Percentiles rank a stretch among this genome's conserved stretches.
Evolutionary conservation across 2,797 vertebrate genomes (phyloP).

Genomic region (Sphaeramia orbicularis): DNA sequence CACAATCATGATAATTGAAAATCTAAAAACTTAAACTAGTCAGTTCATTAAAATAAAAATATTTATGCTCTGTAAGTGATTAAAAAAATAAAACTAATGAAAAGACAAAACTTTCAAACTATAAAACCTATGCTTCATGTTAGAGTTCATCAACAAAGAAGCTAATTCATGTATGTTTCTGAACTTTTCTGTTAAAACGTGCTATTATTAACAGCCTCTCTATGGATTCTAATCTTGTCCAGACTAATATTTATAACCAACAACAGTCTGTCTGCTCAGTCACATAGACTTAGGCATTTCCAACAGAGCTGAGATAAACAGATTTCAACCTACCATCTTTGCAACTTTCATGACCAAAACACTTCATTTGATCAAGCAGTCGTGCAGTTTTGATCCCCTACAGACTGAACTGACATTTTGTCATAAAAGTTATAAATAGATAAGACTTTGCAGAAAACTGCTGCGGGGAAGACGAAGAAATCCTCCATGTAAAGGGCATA

Average conservation of each 20-base stretch:
- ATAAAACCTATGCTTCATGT: too few species aligned
- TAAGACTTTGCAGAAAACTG: conserved; percentile 21
- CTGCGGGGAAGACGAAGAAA: conserved; percentile 12
- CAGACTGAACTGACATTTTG: conserved; percentile 37
- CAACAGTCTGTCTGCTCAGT: neutral
- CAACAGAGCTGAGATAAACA: neutral
- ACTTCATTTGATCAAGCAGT: conserved; percentile 8
- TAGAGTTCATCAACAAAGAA: too few species aligned
- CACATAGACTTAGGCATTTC: neutral
- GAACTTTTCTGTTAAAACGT: too few species aligned
- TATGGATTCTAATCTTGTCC: conserved; percentile 1
- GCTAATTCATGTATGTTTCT: too few species aligned
- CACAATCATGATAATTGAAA: too few species aligned
- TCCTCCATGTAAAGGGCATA: conserved; percentile 13
- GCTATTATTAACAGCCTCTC: too few species aligned
- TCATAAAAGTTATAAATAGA: conserved; percentile 20
- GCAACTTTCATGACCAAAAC: neutral
- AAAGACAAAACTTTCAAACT: too few species aligned
- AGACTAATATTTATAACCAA: neutral
- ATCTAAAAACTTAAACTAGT: too few species aligned
- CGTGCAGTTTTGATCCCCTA: conserved; percentile 5
- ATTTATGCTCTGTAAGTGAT: too few species aligned
- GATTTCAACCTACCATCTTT: neutral
- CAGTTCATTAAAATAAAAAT: too few species aligned
- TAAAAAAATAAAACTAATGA: too few species aligned